A percentile compares a stretch with the other conserved stretches of the same genome.
These are phyloP conservation scores for Deroplatys truncata DNA, from an alignment of 2,888 invertebrate species.

Conservation along the genomic window DNA sequence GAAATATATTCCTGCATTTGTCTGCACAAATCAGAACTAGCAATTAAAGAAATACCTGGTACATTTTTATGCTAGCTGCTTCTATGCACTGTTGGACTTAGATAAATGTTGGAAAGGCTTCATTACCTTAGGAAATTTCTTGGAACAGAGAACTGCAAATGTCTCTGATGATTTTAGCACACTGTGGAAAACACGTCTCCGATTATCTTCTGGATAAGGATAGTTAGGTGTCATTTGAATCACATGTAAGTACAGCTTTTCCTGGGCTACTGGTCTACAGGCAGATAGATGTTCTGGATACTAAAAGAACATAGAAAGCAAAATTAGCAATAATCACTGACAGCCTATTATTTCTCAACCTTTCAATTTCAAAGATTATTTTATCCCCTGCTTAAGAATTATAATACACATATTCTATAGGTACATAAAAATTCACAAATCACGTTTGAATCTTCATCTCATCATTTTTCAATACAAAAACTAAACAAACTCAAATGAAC, in stretches of 20 bases:
- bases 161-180: conserved; percentile 50
- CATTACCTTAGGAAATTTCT: conserved; percentile 53
- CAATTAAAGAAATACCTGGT: too few species aligned
- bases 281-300: conserved; percentile 48
- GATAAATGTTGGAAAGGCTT: background rate
- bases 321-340: background rate
- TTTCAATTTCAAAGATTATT: too few species aligned
- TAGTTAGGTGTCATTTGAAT: conserved; percentile 56
- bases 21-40: too few species aligned
- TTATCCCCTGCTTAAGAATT: too few species aligned
- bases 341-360: too few species aligned
- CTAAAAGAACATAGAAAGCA: conserved; percentile 42
- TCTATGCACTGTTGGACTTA: background rate
- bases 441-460: too few species aligned
- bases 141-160: conserved; percentile 61
- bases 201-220: conserved; percentile 39
- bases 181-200: conserved; percentile 48
- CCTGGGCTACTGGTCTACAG: conserved; percentile 41
- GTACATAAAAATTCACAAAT: too few species aligned
- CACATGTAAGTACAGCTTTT: conserved; percentile 52
- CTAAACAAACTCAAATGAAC: too few species aligned
- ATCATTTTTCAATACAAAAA: too few species aligned
- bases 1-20: too few species aligned
- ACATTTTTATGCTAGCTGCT: too few species aligned
- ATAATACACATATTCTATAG: too few species aligned